phyloP scores from a whole-genome alignment of 2,113 vertebrate genomes.

The Speoplatyrhinus poulsoni region DNA sequence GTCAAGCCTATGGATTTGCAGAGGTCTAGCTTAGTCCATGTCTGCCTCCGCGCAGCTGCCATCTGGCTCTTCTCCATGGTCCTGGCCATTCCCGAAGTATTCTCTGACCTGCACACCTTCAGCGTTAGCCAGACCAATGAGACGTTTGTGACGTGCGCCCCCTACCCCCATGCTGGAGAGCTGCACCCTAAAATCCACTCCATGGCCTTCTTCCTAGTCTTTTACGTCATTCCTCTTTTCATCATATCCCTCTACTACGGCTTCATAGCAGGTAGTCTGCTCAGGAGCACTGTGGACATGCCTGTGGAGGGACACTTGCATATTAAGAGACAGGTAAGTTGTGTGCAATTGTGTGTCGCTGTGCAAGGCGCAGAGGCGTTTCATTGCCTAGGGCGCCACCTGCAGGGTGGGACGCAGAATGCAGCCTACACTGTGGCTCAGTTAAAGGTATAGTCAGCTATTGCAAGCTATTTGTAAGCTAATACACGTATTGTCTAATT shows the following conservation, averaged over 20 bases:
- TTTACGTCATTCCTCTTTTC: conserved; percentile 90
- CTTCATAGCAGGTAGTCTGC: conserved; percentile 92
- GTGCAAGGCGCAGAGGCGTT: too few species aligned
- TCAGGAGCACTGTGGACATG: conserved; percentile 86
- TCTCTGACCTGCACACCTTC: conserved; percentile 92
- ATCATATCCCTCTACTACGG: conserved; percentile 95
- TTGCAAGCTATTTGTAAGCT: too few species aligned
- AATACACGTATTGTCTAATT: too few species aligned
- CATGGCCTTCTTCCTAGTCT: conserved; percentile 91
- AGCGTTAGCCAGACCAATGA: conserved; percentile 83
- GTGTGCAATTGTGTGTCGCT: neutral
- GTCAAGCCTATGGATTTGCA: conserved; percentile 94
- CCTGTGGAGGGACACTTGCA: conserved; percentile 88
- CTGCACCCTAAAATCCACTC: conserved; percentile 95
- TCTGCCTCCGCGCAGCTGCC: conserved; percentile 83
- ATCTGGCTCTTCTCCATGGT: conserved; percentile 94
- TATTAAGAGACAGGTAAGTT: conserved; percentile 85
- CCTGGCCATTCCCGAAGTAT: conserved; percentile 92
- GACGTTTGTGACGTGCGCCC: conserved; percentile 91
- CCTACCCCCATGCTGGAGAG: conserved; percentile 87
- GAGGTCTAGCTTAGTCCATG: conserved; percentile 81
- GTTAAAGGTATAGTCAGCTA: too few species aligned
- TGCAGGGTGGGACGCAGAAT: too few species aligned
- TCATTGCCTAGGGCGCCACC: too few species aligned
- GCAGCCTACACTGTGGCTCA: too few species aligned